Conservation (phyloP, 2,113 vertebrate species). For the Corynorhinus townsendii region DNA sequence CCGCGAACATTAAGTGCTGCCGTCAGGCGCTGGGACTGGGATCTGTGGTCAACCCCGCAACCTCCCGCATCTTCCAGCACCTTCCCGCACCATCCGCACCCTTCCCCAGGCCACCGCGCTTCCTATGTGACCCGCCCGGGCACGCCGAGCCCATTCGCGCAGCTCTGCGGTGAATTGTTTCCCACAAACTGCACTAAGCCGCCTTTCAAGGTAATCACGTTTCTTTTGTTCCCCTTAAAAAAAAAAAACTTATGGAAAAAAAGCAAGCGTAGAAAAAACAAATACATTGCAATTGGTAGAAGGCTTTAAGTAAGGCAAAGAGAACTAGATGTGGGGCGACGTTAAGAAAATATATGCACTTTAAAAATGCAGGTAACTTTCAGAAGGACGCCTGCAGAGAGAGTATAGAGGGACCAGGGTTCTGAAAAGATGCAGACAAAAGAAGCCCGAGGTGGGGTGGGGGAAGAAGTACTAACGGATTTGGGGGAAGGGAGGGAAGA, state of each 20-base stretch:
- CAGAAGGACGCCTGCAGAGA: slow-evolving; percentile 2
- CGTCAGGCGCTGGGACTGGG: slow-evolving; percentile 45
- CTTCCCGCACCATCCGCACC: slow-evolving; percentile 45
- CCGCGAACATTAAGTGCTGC: slow-evolving; percentile 73
- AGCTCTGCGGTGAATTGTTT: slow-evolving; percentile 69
- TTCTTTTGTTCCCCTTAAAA: slow-evolving; percentile 64
- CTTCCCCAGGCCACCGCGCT: slow-evolving; percentile 35
- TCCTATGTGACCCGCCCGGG: slow-evolving; percentile 51
- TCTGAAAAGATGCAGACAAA: slow-evolving; percentile 72
- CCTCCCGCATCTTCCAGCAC: slow-evolving; percentile 47
- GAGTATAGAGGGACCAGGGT: neutral
- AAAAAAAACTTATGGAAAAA: neutral
- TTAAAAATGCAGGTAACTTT: slow-evolving; percentile 70
- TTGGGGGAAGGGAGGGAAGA: slow-evolving; percentile 42
- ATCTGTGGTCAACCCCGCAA: slow-evolving; percentile 38
- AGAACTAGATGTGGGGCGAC: neutral
- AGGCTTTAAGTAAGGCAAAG: slow-evolving; percentile 67
- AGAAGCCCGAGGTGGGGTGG: slow-evolving; percentile 58
- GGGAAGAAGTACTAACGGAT: neutral
- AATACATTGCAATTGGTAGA: slow-evolving; percentile 13
- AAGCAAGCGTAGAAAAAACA: neutral
- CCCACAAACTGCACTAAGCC: slow-evolving; percentile 72
- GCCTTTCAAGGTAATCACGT: slow-evolving; percentile 83
- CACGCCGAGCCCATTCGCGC: slow-evolving; percentile 51
- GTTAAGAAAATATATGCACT: slow-evolving; percentile 35